These are phyloP conservation scores for Trichogramma evanescens DNA, from an alignment of 2,888 invertebrate species.

Conservation along the genomic window DNA sequence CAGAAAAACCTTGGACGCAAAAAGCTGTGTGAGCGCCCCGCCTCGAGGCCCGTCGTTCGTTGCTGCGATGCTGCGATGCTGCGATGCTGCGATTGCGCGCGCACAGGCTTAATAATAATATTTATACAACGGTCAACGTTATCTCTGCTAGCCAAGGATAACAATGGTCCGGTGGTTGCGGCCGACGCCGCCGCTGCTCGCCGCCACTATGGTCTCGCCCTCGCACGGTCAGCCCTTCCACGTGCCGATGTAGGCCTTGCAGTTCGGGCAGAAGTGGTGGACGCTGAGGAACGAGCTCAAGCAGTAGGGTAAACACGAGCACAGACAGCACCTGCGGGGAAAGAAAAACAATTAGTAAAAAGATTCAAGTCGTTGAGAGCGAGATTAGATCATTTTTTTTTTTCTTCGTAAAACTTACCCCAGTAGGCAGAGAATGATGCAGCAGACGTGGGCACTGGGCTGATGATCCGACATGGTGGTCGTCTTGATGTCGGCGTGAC, in stretches of 20 bases:
- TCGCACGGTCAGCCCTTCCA: constrained; percentile 41
- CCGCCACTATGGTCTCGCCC: too few species aligned
- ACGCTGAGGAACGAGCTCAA: constrained; percentile 50
- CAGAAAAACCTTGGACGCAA: too few species aligned
- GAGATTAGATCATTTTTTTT: neutral
- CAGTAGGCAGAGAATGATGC: constrained; percentile 43
- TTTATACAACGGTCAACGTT: too few species aligned
- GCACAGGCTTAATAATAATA: too few species aligned
- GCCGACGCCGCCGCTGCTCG: too few species aligned
- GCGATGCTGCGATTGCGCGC: too few species aligned
- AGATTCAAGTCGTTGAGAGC: neutral
- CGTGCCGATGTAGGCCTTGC: constrained; percentile 48
- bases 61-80: too few species aligned
- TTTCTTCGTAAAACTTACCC: constrained; percentile 32
- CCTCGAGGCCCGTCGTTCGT: too few species aligned
- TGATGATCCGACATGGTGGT: constrained; percentile 48
- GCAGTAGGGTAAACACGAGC: constrained; percentile 53
- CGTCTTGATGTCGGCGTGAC: constrained; percentile 47
- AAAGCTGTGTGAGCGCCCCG: too few species aligned
- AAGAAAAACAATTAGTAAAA: neutral
- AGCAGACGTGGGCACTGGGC: constrained; percentile 47
- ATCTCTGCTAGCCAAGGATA: too few species aligned
- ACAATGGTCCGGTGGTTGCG: too few species aligned
- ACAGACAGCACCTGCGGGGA: constrained; percentile 49
- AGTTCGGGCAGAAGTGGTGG: constrained; percentile 50